phyloP scores from a whole-genome alignment of 2,888 invertebrate genomes.

The Lasioglossum zephyrum region DNA sequence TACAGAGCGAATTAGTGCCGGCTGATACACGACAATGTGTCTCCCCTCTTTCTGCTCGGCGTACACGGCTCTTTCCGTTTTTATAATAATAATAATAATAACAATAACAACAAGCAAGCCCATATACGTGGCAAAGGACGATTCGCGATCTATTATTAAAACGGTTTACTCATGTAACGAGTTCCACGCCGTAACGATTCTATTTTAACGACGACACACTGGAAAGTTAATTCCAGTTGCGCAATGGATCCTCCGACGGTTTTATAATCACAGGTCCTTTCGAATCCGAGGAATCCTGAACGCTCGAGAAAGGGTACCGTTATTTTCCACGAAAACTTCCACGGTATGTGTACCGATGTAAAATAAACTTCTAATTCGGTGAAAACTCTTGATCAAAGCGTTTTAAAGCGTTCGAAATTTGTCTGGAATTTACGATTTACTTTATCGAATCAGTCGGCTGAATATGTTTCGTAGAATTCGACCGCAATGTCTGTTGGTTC shows the following conservation, averaged over 20 bases:
- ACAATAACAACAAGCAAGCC: not conserved
- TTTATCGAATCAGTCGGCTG: too few relatives aligned
- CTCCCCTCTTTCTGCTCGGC: not conserved
- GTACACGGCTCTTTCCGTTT: not conserved
- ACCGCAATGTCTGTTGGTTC: too few relatives aligned
- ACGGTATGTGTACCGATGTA: not conserved
- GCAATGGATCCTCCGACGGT: slow-evolving; percentile 10
- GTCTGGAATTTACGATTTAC: not conserved
- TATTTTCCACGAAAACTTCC: not conserved
- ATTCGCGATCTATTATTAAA: slow-evolving; percentile 37
- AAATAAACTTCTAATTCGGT: not conserved
- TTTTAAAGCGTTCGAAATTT: not conserved
- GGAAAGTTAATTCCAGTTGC: slow-evolving; percentile 25
- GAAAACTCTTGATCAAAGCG: not conserved
- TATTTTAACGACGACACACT: slow-evolving; percentile 19
- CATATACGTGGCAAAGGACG: not conserved
- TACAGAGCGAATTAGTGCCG: not conserved
- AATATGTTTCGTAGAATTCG: too few relatives aligned
- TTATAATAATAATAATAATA: not conserved
- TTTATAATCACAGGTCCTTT: not conserved
- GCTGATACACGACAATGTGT: not conserved
- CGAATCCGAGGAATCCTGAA: not conserved
- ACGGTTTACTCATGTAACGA: slow-evolving; percentile 12
- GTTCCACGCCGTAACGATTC: slow-evolving; percentile 14
- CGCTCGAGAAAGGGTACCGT: not conserved